Evolutionary conservation across 1,140 invertebrate genomes (phyloP).

Genomic region (Pseudachorutes palmiensis): DNA sequence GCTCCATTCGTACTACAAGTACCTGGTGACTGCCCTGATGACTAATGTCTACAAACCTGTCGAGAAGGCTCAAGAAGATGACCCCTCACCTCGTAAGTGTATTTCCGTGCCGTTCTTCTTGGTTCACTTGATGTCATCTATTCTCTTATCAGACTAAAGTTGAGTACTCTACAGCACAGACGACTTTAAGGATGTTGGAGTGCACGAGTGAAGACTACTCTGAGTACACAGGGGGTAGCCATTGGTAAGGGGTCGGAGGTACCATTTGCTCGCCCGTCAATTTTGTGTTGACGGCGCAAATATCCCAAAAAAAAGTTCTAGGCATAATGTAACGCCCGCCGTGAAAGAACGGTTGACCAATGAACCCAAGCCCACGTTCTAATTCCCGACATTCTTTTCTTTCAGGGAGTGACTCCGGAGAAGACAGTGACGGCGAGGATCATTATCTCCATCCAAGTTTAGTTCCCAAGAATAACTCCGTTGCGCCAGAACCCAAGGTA

Average conservation of each 20-base stretch:
- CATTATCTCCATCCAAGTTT: background rate
- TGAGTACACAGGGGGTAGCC: background rate
- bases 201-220: background rate
- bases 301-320: background rate
- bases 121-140: background rate
- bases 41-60: constrained; percentile 57
- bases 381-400: background rate
- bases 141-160: constrained; percentile 8
- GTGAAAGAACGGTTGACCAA: background rate
- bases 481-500: background rate
- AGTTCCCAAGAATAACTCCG: background rate
- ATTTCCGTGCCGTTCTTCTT: too few species aligned
- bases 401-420: background rate
- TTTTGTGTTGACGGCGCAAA: background rate
- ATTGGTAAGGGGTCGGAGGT: constrained; percentile 2
- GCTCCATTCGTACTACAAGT: constrained; percentile 84
- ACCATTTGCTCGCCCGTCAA: background rate
- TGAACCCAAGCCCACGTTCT: background rate
- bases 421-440: constrained; percentile 9
- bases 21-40: constrained; percentile 71
- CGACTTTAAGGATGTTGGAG: background rate
- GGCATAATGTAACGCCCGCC: background rate
- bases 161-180: background rate
- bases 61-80: constrained; percentile 8
- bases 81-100: constrained; percentile 12